Base-by-base conservation (phyloP, 2,797 vertebrate species). In the Lepus oiostolus region DNA sequence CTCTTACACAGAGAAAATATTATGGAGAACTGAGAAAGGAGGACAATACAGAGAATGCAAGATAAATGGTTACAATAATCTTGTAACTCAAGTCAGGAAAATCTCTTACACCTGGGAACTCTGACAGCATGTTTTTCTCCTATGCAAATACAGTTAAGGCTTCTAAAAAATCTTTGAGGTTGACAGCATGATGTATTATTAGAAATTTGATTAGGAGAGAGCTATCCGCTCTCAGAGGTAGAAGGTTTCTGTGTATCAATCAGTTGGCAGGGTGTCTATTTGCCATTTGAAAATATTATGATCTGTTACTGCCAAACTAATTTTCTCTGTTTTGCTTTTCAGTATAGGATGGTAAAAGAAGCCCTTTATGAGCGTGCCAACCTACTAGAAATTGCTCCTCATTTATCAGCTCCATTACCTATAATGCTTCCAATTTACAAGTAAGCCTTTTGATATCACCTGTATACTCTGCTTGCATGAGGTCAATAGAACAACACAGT, bases 361-460 rank as follows among this genome's bases (percentile, higher is more conserved):
- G 99, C 99, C 0, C 99, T 99, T 19, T 98, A 99, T 0, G 99
- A 99, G 96, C 98, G 99, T 70, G 99, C 99, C 60, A 99, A 99
- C 97, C 98, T 99, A 26, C 98, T 99, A 92, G 98, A 99, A 84
- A 99, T 99, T 1, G 99, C 99, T 0, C 99, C 99, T 13, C 99
- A 99, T 97, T 98, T 99, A 4, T 99, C 99, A 0, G 98, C 98
- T 3, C 99, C 99, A 0, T 95, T 99, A 94, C 99, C 99, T 95
- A 99, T 99, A 98, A 99, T 99, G 99, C 99, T 99, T 10, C 99
- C 99, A 87, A 98, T 99, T 98, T 99, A 99, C 98, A 99, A 99
- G 99, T 99, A 98, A 98, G 99, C 84, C 77, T 95, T 86, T 83
- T 91, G 77, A 0, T 60, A 17, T 47, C 26, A 88, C 72, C 75